These are phyloP conservation scores for Heliconius melpomene DNA, from an alignment of 1,140 invertebrate species.

Conservation along the genomic window DNA sequence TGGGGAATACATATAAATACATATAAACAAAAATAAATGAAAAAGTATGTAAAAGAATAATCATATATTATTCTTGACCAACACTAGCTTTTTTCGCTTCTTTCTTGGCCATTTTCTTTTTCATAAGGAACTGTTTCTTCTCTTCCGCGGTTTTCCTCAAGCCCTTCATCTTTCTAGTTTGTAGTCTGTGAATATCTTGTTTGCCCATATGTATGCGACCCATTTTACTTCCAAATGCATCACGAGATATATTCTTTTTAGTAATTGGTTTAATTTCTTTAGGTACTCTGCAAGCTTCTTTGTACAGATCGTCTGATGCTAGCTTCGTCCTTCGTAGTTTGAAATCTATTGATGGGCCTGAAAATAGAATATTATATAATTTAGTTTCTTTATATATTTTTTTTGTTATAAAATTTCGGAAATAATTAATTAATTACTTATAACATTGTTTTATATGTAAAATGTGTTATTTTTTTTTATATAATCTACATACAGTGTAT, in stretches of 20 bases:
- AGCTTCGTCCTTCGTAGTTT: constrained; percentile 91
- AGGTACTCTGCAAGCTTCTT: constrained; percentile 92
- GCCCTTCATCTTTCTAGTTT: constrained; percentile 97
- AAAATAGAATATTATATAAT: constrained; percentile 2
- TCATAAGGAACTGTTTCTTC: constrained; percentile 83
- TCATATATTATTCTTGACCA: constrained; percentile 21
- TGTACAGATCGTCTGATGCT: constrained; percentile 95
- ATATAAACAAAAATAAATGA: no score
- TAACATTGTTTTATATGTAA: no score
- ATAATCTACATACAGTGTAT: no score
- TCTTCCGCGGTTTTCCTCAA: constrained; percentile 89
- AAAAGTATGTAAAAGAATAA: background rate
- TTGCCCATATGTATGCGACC: constrained; percentile 96
- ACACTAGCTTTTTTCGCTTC: constrained; percentile 51
- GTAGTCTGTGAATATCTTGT: constrained; percentile 92
- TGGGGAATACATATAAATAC: no score
- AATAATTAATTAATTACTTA: no score
- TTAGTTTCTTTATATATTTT: background rate
- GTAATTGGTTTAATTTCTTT: constrained; percentile 90
- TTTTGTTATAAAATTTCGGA: no score
- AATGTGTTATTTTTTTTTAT: no score
- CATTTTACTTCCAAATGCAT: constrained; percentile 93
- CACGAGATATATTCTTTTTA: constrained; percentile 95
- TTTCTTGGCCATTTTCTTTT: constrained; percentile 78
- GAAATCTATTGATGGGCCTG: constrained; percentile 94